Evolutionary conservation across 2,113 vertebrate species (phyloP).

Genomic region (Microtus richardsoni): DNA sequence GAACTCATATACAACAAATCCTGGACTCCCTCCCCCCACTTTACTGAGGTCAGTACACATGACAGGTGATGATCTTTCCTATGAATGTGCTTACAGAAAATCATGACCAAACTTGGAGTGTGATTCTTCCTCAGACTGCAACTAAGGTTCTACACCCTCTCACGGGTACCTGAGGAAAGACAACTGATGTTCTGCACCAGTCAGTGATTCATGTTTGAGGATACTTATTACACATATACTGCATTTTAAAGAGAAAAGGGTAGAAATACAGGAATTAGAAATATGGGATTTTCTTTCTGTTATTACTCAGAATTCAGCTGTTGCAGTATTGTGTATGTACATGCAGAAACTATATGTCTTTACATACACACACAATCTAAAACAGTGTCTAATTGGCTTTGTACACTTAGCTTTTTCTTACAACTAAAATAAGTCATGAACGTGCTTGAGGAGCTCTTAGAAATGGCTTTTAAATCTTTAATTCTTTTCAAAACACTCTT

Average conservation of each 20-base stretch:
- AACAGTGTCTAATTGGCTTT: background rate
- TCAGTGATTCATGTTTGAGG: background rate
- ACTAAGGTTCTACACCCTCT: background rate
- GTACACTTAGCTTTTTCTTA: constrained; percentile 27
- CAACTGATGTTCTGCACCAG: background rate
- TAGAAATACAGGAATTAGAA: constrained; percentile 36
- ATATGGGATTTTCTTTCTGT: constrained; percentile 26
- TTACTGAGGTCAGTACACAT: background rate
- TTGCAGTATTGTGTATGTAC: background rate
- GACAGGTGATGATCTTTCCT: background rate
- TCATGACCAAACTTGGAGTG: background rate
- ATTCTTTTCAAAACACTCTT: constrained; percentile 5
- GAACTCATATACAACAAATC: background rate
- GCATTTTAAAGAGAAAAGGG: constrained; percentile 41
- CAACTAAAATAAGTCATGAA: background rate
- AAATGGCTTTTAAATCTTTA: constrained; percentile 30
- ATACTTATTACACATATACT: constrained; percentile 17
- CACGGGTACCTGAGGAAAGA: background rate
- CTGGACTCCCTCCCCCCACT: background rate
- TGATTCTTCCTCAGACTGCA: background rate
- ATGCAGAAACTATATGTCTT: background rate
- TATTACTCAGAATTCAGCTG: constrained; percentile 24
- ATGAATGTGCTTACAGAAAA: background rate
- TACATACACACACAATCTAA: background rate
- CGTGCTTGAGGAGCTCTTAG: constrained; percentile 8